Evolutionary conservation across 1,140 invertebrate species (phyloP).

Genomic region (Chironomus tepperi): DNA sequence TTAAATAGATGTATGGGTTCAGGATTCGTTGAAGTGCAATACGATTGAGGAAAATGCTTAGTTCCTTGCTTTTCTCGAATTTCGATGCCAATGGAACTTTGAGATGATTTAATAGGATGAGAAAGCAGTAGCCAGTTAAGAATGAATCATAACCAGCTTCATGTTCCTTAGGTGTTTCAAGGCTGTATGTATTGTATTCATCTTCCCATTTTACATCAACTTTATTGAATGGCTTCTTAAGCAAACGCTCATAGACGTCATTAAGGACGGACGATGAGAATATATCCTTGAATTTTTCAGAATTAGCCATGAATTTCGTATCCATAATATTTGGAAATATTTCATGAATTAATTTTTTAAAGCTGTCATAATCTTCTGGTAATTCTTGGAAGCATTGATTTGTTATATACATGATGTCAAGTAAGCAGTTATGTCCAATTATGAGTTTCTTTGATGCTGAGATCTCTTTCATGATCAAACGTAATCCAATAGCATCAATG

Average conservation of each 20-base stretch:
- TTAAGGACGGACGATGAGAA: slow-evolving; percentile 49
- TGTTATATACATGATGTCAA: slow-evolving; percentile 72
- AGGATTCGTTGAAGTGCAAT: slow-evolving; percentile 25
- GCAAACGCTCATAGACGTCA: slow-evolving; percentile 47
- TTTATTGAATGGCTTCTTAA: slow-evolving; percentile 47
- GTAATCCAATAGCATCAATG: slow-evolving; percentile 66
- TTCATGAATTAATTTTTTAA: slow-evolving; percentile 61
- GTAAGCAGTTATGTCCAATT: slow-evolving; percentile 77
- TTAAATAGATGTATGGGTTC: slow-evolving; percentile 24
- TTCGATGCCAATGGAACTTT: slow-evolving; percentile 21
- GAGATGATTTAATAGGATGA: slow-evolving; percentile 49
- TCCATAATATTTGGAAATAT: slow-evolving; percentile 67
- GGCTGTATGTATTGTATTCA: slow-evolving; percentile 42
- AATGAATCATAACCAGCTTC: slow-evolving; percentile 87
- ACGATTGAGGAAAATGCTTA: slow-evolving; percentile 16
- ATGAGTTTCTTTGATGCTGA: slow-evolving; percentile 70
- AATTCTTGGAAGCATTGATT: slow-evolving; percentile 68
- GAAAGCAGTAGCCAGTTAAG: slow-evolving; percentile 69
- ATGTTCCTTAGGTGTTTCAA: slow-evolving; percentile 51
- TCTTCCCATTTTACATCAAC: background rate
- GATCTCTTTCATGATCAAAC: slow-evolving; percentile 64
- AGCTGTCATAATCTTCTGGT: slow-evolving; percentile 58
- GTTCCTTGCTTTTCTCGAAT: slow-evolving; percentile 21
- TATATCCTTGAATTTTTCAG: slow-evolving; percentile 51
- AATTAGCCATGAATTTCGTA: slow-evolving; percentile 61